Conservation (phyloP, 2,113 vertebrate genomes). For the Xyrauchen texanus region DNA sequence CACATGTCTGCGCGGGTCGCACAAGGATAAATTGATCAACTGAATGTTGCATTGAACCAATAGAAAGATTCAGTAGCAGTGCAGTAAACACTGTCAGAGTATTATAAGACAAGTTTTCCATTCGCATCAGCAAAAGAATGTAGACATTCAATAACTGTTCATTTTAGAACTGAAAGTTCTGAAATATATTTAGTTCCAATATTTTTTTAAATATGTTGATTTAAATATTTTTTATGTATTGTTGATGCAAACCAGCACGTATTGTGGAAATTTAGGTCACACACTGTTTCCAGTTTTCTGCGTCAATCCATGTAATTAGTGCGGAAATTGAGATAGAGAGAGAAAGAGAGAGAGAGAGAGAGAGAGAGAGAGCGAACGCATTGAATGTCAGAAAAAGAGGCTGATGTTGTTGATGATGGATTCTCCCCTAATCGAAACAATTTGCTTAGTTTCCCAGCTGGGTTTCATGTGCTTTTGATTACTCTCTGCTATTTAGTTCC, state of each 20-base stretch:
- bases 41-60: too few relatives aligned
- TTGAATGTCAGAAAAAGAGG: constrained; percentile 71
- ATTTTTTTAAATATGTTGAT: too few relatives aligned
- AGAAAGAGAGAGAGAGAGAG: neutral
- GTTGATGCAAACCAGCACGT: constrained; percentile 64
- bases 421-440: constrained; percentile 95
- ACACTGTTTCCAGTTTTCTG: constrained; percentile 79
- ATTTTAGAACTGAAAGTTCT: too few relatives aligned
- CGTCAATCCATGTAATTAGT: constrained; percentile 74
- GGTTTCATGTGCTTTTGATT: constrained; percentile 99
- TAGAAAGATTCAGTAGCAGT: neutral
- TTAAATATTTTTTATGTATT: neutral
- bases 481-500: constrained; percentile 99
- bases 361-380: constrained; percentile 27
- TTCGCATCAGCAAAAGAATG: too few relatives aligned
- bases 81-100: neutral
- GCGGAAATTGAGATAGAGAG: constrained; percentile 27
- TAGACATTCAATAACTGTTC: too few relatives aligned
- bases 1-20: too few relatives aligned
- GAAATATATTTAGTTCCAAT: too few relatives aligned
- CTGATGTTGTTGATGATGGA: constrained; percentile 93
- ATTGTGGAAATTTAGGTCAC: constrained; percentile 77
- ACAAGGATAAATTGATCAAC: too few relatives aligned
- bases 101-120: too few relatives aligned
- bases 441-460: constrained; percentile 97